Base-by-base conservation (phyloP, 2,888 invertebrate species). In the Synanthedon andrenaeformis region DNA sequence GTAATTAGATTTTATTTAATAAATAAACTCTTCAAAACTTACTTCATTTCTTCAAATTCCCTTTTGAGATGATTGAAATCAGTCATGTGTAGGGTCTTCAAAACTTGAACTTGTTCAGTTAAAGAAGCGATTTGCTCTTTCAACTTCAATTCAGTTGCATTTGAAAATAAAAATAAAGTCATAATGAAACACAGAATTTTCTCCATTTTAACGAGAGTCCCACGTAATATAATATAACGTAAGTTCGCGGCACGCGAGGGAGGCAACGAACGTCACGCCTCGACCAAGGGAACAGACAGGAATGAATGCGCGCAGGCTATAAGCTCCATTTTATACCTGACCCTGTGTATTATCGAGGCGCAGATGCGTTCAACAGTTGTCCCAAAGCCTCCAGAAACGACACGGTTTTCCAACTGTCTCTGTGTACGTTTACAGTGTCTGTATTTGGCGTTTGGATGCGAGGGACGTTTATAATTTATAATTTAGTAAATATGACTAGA, bases 361-460 rank as follows among this genome's bases (percentile, higher is more conserved):
- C 84, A 85, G 82, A 83, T 85, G 84, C 68, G 75, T 62, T 78
- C 82, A 82, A 82, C 82, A 84, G 83, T 83, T 83, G 84, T 75
- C 69, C 70, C 58, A 63, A 65, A 69, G 65, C 67, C 67, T 60
- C 59, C 42, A 57, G 62, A 55, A 45, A 45, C 45, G 42, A 49
- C 41, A 41, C 41, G 17, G 19, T 11, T 23, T 53, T 23, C 45
- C 50, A 42, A 42, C 42, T 45, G 14, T 14, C 5, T 13, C 45
- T 14, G 45, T 45, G 45, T 8, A n/a, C 14, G 45, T 12, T 13
- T 14, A 45, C 4, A 14, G 45, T 13, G 14, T 35, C 45, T 45
- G 45, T 10, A 35, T 45, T 45, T 14, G 13, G 2, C 45, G 45
- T 14, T 14, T 45, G 13, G 14, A 14, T 45, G 14, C 45, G 8